Conservation (phyloP, 2,888 invertebrate species). For the Agapostemon virescens region DNA sequence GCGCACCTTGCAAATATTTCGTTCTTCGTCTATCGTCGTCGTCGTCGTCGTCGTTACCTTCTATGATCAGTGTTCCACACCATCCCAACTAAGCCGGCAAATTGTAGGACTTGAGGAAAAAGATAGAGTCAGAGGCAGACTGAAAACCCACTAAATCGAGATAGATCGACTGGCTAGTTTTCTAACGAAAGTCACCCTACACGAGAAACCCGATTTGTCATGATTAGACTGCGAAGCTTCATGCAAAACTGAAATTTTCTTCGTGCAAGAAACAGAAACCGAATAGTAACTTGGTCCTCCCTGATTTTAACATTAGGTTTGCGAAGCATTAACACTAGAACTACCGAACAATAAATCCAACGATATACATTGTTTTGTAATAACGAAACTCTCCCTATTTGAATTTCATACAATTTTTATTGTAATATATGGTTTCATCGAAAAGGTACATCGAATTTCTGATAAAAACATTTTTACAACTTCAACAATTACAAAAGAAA, state of each 20-base stretch:
- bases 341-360: too few species aligned
- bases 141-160: background rate
- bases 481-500: too few species aligned
- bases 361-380: too few species aligned
- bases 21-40: background rate
- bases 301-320: background rate
- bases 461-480: too few species aligned
- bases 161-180: background rate
- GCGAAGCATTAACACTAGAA: too few species aligned
- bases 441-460: too few species aligned
- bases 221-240: background rate
- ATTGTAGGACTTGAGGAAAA: slow-evolving; percentile 5
- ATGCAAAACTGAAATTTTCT: background rate
- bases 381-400: too few species aligned
- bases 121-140: background rate
- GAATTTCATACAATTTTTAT: too few species aligned
- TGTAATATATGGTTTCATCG: too few species aligned
- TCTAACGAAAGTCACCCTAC: background rate
- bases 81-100: background rate
- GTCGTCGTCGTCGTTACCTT: background rate
- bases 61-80: slow-evolving; percentile 7
- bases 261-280: background rate
- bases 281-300: background rate
- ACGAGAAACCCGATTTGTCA: background rate
- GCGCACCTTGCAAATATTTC: background rate